Percentiles rank a stretch among this genome's conserved stretches.
These are phyloP conservation scores for Sebastes jordani DNA, from an alignment of 2,797 vertebrate species.

Conservation along the genomic window DNA sequence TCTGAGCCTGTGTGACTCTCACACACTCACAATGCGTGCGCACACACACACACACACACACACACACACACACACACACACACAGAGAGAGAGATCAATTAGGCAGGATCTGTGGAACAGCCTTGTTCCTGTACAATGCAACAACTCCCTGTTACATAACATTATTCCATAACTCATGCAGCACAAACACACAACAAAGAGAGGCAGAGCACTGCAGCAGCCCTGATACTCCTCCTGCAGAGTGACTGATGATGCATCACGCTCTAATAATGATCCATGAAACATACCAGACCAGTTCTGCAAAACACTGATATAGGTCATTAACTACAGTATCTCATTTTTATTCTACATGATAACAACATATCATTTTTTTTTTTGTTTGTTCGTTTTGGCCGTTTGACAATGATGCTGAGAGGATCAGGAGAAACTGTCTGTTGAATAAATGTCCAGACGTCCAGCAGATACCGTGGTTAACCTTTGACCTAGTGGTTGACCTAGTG, in stretches of 20 bases:
- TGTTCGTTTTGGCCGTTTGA: background rate
- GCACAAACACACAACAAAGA: conserved; percentile 20
- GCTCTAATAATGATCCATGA: background rate
- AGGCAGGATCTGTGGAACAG: background rate
- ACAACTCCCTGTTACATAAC: conserved; percentile 48
- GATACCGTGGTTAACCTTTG: background rate
- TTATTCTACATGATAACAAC: background rate
- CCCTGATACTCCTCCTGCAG: background rate
- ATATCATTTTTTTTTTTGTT: background rate
- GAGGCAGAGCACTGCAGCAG: conserved; percentile 22
- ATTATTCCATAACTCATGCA: conserved; percentile 29
- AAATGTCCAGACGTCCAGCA: background rate
- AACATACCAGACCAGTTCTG: background rate
- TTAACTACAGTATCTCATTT: background rate
- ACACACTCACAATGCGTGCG: background rate
- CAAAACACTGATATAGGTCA: background rate
- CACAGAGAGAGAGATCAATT: background rate
- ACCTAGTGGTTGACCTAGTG: background rate
- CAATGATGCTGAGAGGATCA: background rate
- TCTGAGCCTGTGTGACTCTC: conserved; percentile 42
- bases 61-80: background rate
- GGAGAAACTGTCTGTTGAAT: background rate
- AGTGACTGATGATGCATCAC: conserved; percentile 1
- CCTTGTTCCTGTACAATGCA: background rate
- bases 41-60: conserved; percentile 1